A percentile compares a stretch with the other conserved stretches of the same genome.
phyloP scores from a whole-genome alignment of 1,140 invertebrate genomes.

The Brachystomella parvula region DNA sequence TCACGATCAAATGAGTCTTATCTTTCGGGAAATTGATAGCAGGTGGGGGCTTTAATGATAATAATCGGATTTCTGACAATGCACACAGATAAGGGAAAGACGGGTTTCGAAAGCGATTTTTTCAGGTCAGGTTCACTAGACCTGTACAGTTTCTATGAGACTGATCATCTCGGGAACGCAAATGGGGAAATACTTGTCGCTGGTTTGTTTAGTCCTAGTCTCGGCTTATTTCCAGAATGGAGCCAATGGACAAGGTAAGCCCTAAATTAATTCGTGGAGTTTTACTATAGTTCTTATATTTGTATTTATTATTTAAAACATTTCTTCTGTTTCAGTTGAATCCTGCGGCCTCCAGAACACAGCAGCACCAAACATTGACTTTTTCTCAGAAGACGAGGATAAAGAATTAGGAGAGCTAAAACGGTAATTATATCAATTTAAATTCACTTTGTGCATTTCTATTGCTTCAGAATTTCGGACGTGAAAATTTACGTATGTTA shows the following conservation, averaged over 20 bases:
- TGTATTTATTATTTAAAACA: background rate
- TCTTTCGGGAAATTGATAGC: background rate
- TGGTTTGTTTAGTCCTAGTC: background rate
- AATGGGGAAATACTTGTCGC: background rate
- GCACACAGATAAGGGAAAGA: no score
- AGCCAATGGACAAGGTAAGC: background rate
- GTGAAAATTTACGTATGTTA: no score
- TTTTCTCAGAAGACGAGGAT: background rate
- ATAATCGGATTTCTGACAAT: background rate
- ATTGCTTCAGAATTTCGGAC: no score
- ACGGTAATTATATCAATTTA: background rate
- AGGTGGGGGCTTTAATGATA: background rate
- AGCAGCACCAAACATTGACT: background rate
- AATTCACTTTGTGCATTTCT: background rate
- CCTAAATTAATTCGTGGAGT: background rate
- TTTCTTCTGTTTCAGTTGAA: no score
- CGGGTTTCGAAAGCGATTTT: no score
- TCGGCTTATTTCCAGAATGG: no score
- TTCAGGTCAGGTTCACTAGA: no score
- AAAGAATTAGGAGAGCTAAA: background rate
- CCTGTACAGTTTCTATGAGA: background rate
- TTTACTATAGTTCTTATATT: background rate
- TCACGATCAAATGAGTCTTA: background rate
- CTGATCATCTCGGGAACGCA: background rate
- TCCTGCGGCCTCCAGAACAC: no score